A percentile compares a stretch with the other conserved stretches of the same genome.
Evolutionary conservation across 2,888 invertebrate genomes (phyloP).

Genomic region (Polyommatus iphigenia): DNA sequence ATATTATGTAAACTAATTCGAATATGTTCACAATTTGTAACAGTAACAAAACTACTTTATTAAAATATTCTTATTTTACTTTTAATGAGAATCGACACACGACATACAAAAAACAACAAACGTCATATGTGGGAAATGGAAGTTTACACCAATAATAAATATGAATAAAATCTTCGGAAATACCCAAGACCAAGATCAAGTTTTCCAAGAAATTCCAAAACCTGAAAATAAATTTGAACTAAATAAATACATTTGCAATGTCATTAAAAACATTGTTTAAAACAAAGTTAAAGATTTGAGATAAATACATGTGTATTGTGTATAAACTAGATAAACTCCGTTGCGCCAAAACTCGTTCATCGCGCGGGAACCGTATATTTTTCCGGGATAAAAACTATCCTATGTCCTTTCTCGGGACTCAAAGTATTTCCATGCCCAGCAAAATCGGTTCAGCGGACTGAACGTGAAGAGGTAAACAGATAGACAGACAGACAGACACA

Average conservation of each 20-base stretch:
- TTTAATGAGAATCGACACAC: not conserved
- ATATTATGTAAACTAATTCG: not conserved
- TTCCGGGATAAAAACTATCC: too few species aligned
- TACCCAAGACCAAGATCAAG: not conserved
- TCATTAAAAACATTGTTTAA: too few species aligned
- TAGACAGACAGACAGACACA: too few species aligned
- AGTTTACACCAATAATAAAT: not conserved
- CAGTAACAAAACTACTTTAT: not conserved
- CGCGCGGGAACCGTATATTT: too few species aligned
- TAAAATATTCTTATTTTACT: not conserved
- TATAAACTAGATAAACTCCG: too few species aligned
- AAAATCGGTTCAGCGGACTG: too few species aligned
- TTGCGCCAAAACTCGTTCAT: too few species aligned
- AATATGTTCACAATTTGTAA: constrained; percentile 2
- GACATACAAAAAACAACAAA: constrained; percentile 8
- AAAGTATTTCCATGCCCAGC: too few species aligned
- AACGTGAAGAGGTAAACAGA: too few species aligned
- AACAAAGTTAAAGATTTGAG: too few species aligned
- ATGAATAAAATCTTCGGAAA: not conserved
- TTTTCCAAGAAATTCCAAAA: not conserved
- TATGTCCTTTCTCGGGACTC: too few species aligned
- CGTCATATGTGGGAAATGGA: not conserved
- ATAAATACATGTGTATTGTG: too few species aligned
- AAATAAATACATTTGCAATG: not conserved
- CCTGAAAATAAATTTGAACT: not conserved